A percentile compares a stretch with the other conserved stretches of the same genome.
These are phyloP conservation scores for Mycteria americana DNA, from an alignment of 2,797 vertebrate genomes.

Conservation along the genomic window DNA sequence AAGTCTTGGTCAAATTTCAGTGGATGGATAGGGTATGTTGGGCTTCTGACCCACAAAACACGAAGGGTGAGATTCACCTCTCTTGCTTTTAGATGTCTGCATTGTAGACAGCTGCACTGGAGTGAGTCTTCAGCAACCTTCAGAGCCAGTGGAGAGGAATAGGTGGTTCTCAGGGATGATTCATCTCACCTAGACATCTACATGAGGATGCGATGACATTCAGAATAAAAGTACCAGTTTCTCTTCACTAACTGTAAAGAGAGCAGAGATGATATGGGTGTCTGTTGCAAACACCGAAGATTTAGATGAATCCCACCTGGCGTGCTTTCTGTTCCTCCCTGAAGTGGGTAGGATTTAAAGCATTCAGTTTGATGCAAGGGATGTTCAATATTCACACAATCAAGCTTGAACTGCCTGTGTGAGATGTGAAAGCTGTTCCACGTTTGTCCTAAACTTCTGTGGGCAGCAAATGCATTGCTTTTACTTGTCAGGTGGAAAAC, in stretches of 20 bases:
- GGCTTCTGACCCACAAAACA: background rate
- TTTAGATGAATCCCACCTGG: background rate
- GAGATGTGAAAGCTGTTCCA: background rate
- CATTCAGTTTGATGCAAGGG: background rate
- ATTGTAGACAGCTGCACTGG: background rate
- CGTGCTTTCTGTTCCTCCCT: background rate
- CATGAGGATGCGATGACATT: background rate
- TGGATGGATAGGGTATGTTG: accelerated
- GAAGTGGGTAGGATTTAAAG: background rate
- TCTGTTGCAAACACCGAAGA: background rate
- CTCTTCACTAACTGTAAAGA: background rate
- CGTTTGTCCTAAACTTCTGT: background rate
- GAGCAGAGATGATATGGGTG: background rate
- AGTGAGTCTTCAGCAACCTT: background rate
- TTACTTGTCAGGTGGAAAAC: background rate
- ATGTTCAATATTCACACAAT: background rate
- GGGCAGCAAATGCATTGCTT: accelerated
- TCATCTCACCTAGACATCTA: background rate
- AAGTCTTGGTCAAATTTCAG: background rate
- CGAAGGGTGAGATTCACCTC: background rate
- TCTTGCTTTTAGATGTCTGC: background rate
- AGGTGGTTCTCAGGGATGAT: background rate
- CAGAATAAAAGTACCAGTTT: background rate
- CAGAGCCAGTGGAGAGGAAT: background rate
- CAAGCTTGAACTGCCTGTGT: background rate